Conservation (phyloP, 2,113 vertebrate genomes). For the Petromus typicus region DNA sequence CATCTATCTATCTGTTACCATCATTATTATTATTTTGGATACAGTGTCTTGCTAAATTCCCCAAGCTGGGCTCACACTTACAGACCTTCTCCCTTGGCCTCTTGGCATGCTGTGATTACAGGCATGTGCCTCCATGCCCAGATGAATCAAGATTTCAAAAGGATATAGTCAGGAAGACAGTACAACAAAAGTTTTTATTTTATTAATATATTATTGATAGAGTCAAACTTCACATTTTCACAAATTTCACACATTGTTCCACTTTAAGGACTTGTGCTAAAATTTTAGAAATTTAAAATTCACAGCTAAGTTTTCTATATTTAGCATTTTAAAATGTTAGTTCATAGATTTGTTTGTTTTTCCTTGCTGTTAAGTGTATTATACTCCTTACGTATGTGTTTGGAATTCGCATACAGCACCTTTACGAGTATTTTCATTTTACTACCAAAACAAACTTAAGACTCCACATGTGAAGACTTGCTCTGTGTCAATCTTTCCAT, state of each 20-base stretch:
- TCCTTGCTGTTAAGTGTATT: constrained; percentile 1
- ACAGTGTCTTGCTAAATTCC: background rate
- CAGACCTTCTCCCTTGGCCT: too few relatives aligned
- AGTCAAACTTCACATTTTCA: constrained; percentile 25
- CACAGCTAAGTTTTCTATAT: background rate
- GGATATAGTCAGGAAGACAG: background rate
- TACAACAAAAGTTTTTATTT: background rate
- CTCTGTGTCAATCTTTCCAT: constrained; percentile 17
- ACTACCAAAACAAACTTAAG: background rate
- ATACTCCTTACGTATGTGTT: constrained; percentile 28
- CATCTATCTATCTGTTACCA: too few relatives aligned
- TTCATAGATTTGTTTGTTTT: constrained; percentile 38
- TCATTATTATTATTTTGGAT: background rate
- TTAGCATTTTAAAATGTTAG: constrained; percentile 35
- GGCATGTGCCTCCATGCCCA: background rate
- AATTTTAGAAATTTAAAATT: constrained; percentile 52
- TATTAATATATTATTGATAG: background rate
- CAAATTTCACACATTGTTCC: constrained; percentile 27
- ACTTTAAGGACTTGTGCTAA: constrained; percentile 52
- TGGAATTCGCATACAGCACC: constrained; percentile 26
- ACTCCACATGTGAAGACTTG: background rate
- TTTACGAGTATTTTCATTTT: constrained; percentile 26
- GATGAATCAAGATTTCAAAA: constrained; percentile 13
- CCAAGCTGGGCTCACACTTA: background rate
- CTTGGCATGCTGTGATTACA: background rate